These are phyloP conservation scores for Toxotes chatareus DNA, from an alignment of 2,113 vertebrate genomes.

Conservation along the genomic window DNA sequence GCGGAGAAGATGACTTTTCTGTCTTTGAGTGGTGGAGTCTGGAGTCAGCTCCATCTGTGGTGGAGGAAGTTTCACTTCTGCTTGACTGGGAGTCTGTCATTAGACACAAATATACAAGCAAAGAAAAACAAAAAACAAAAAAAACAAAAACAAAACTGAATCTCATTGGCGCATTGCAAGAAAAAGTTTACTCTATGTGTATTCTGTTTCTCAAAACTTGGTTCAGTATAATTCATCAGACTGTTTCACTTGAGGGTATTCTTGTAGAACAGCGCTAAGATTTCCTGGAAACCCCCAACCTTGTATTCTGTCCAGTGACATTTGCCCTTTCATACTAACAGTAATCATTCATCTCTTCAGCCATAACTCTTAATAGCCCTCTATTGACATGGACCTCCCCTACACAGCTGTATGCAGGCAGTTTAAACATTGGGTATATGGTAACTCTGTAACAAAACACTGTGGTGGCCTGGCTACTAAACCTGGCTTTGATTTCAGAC, in stretches of 20 bases:
- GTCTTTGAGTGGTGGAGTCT: slow-evolving; percentile 55
- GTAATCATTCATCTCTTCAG: slow-evolving; percentile 8
- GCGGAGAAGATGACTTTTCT: slow-evolving; percentile 40
- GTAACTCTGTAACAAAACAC: slow-evolving; percentile 54
- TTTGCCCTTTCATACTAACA: slow-evolving; percentile 26
- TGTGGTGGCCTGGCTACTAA: slow-evolving; percentile 39
- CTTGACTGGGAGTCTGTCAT: slow-evolving; percentile 71
- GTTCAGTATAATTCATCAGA: slow-evolving; percentile 4
- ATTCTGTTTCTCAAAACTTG: neutral
- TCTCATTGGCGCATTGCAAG: neutral
- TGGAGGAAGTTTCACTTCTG: slow-evolving; percentile 51
- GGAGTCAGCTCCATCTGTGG: slow-evolving; percentile 46
- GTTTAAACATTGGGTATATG: slow-evolving; percentile 44
- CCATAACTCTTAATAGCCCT: slow-evolving; percentile 14
- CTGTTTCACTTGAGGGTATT: neutral
- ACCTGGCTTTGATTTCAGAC: slow-evolving; percentile 74
- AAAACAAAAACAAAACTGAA: neutral
- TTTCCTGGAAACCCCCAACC: neutral
- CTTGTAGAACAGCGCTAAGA: neutral
- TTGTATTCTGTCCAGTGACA: neutral
- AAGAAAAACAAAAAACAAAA: neutral
- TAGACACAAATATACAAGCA: slow-evolving; percentile 23
- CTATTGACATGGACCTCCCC: slow-evolving; percentile 7
- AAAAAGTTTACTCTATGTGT: neutral
- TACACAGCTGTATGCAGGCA: slow-evolving; percentile 34